Percentiles rank a stretch among this genome's conserved stretches.
These are phyloP conservation scores for Ariolimax columbianus DNA, from an alignment of 2,888 invertebrate genomes.

Conservation along the genomic window DNA sequence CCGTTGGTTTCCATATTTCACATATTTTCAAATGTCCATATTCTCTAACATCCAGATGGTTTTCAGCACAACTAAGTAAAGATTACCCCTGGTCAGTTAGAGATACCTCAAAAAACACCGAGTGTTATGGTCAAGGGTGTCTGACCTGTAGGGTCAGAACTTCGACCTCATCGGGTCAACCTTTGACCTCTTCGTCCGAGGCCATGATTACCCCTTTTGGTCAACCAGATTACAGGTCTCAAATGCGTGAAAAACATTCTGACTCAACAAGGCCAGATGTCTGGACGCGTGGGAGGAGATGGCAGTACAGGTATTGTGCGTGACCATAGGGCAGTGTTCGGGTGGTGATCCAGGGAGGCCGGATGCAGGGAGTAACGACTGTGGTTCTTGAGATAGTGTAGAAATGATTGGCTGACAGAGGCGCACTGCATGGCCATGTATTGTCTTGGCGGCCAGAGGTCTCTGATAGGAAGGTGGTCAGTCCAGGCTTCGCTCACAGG, in stretches of 20 bases:
- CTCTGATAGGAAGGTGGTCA: constrained; percentile 13
- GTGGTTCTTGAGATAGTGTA: neutral
- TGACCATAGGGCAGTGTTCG: constrained; percentile 17
- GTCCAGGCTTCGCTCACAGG: neutral
- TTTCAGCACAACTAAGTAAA: too few species aligned
- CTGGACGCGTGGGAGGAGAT: neutral
- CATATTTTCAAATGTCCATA: too few species aligned
- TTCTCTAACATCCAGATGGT: too few species aligned
- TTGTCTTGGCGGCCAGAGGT: constrained; percentile 42
- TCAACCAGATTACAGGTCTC: neutral
- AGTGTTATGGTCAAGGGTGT: constrained; percentile 56
- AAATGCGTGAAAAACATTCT: neutral
- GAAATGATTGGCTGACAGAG: neutral
- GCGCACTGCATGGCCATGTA: neutral
- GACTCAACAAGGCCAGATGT: constrained; percentile 19
- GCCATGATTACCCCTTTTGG: constrained; percentile 57
- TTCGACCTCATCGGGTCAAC: constrained; percentile 37
- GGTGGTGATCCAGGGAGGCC: neutral
- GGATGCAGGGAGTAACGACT: neutral
- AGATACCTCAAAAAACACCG: too few species aligned
- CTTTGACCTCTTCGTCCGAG: constrained; percentile 53
- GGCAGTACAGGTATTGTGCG: neutral
- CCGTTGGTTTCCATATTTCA: neutral
- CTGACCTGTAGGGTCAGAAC: constrained; percentile 37
- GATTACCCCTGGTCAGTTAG: too few species aligned